These are phyloP conservation scores for Drepanosiphum platanoidis DNA, from an alignment of 2,888 invertebrate genomes.

Conservation along the genomic window DNA sequence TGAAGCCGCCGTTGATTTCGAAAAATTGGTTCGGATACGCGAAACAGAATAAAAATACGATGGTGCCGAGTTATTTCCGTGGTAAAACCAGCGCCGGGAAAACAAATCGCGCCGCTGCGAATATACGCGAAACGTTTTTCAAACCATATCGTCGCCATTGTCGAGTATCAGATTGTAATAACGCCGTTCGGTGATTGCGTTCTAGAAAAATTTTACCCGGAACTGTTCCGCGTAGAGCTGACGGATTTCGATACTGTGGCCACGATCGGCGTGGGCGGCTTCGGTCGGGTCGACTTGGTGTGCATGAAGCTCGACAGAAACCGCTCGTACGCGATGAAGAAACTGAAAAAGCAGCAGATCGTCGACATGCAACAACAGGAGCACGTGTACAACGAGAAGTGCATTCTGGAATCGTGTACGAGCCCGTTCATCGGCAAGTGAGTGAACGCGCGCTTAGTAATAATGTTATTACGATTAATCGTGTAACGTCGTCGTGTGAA, in stretches of 20 bases:
- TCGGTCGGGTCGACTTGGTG: conserved; percentile 77
- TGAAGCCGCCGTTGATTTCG: too few species aligned
- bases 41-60: too few species aligned
- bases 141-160: too few species aligned
- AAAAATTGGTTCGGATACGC: too few species aligned
- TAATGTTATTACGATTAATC: too few species aligned
- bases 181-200: neutral
- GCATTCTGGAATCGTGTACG: conserved; percentile 76
- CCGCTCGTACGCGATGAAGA: conserved; percentile 75
- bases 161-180: too few species aligned
- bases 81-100: too few species aligned
- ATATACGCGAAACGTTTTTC: too few species aligned
- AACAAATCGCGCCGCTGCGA: too few species aligned
- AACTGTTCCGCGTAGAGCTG: conserved; percentile 58
- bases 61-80: too few species aligned
- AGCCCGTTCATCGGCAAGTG: conserved; percentile 80
- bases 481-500: too few species aligned
- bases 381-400: conserved; percentile 77
- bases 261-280: conserved; percentile 78
- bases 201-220: conserved; percentile 43
- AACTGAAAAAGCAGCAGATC: conserved; percentile 78
- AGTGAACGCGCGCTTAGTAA: too few species aligned
- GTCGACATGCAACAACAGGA: conserved; percentile 80
- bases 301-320: conserved; percentile 68
- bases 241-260: conserved; percentile 74